Evolutionary conservation across 2,113 vertebrate genomes (phyloP).

Genomic region (Lagopus muta): DNA sequence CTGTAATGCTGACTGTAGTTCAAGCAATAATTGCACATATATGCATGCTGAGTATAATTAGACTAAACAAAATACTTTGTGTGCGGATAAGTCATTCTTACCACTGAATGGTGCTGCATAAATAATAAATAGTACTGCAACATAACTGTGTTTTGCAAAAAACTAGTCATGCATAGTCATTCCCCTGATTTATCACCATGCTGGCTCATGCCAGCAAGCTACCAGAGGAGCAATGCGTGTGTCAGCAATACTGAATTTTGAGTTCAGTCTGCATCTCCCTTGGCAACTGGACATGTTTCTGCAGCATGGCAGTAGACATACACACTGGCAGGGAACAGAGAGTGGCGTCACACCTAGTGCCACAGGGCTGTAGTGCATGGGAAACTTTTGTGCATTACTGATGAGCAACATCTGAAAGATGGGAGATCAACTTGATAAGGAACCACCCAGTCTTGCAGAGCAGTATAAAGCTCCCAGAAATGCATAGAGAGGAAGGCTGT

Average conservation of each 20-base stretch:
- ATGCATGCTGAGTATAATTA: not conserved
- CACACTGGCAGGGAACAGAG: not conserved
- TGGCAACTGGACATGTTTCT: not conserved
- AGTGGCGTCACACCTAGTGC: not conserved
- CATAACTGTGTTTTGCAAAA: not conserved
- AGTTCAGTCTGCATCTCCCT: not conserved
- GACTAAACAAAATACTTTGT: not conserved
- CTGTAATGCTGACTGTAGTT: not conserved
- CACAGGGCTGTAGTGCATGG: not conserved
- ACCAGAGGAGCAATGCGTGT: not conserved
- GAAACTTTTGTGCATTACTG: slow-evolving; percentile 32
- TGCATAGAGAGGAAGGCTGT: not conserved
- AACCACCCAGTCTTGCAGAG: slow-evolving; percentile 43
- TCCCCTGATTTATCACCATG: not conserved
- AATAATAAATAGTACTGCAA: not conserved
- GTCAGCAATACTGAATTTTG: not conserved
- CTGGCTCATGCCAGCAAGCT: not conserved
- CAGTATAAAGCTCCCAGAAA: slow-evolving; percentile 33
- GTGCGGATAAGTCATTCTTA: not conserved
- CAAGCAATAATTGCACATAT: not conserved
- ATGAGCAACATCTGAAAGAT: slow-evolving; percentile 36
- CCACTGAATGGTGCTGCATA: not conserved
- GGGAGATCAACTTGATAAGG: slow-evolving; percentile 54
- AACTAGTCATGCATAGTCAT: not conserved
- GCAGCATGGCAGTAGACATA: not conserved